phyloP scores from a whole-genome alignment of 1,140 invertebrate genomes.

The Parapsyche elsis region DNA sequence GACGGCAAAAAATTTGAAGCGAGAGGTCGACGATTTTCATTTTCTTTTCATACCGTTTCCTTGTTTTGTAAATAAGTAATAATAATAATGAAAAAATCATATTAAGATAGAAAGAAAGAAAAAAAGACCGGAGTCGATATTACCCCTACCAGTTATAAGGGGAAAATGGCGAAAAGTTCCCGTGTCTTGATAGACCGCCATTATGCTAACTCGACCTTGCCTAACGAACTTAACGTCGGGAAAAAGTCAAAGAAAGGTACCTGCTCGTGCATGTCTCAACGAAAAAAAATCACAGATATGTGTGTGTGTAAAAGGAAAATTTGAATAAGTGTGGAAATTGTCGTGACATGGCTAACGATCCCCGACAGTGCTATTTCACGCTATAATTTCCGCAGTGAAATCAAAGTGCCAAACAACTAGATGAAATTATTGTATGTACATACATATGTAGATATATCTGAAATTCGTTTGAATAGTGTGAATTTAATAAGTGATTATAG shows the following conservation, averaged over 20 bases:
- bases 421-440: no score
- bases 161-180: neutral
- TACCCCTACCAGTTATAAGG: no score
- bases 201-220: neutral
- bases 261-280: neutral
- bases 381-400: no score
- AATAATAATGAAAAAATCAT: slow-evolving; percentile 13
- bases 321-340: no score
- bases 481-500: no score
- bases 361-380: no score
- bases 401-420: no score
- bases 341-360: no score
- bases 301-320: neutral
- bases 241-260: neutral
- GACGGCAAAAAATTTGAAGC: neutral
- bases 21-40: neutral
- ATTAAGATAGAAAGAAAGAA: neutral
- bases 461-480: no score
- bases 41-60: neutral
- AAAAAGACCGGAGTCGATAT: no score
- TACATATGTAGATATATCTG: no score
- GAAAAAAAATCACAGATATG: neutral
- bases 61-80: neutral
- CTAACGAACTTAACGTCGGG: neutral
- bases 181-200: slow-evolving; percentile 1